Conservation (phyloP, 2,888 invertebrate genomes). For the Trissolcus brochymenae region DNA sequence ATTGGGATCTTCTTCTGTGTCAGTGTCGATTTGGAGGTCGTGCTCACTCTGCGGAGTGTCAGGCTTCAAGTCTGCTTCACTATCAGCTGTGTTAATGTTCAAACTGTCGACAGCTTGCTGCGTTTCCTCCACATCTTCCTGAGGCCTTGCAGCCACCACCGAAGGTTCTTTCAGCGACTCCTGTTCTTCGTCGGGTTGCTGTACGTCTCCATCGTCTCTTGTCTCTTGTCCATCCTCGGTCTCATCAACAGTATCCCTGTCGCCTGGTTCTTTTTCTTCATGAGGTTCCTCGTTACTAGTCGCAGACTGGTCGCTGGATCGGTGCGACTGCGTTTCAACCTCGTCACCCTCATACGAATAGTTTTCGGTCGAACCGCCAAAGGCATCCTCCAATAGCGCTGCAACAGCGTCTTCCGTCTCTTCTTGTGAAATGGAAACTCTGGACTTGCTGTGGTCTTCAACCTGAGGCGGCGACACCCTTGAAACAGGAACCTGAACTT, state of each 20-base stretch:
- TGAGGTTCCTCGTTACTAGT: conserved; percentile 45
- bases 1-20: conserved; percentile 84
- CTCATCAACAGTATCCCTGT: conserved; percentile 77
- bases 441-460: conserved; percentile 84
- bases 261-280: conserved; percentile 85
- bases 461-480: conserved; percentile 79
- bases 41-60: conserved; percentile 91
- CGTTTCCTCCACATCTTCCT: conserved; percentile 86
- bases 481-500: conserved; percentile 71
- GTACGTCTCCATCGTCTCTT: conserved; percentile 75
- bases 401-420: conserved; percentile 95
- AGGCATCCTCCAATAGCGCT: conserved; percentile 90
- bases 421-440: conserved; percentile 91
- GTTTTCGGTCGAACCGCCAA: conserved; percentile 80
- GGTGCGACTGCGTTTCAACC: conserved; percentile 76
- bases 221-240: conserved; percentile 87
- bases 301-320: conserved; percentile 76
- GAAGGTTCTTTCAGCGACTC: not conserved
- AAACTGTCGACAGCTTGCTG: conserved; percentile 89
- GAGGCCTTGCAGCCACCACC: conserved; percentile 71
- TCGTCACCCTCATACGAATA: conserved; percentile 75
- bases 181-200: not conserved
- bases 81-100: conserved; percentile 79
- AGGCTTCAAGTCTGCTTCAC: conserved; percentile 80
- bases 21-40: conserved; percentile 90